Evolutionary conservation across 2,113 vertebrate species (phyloP).

Genomic region (Maccullochella peelii): DNA sequence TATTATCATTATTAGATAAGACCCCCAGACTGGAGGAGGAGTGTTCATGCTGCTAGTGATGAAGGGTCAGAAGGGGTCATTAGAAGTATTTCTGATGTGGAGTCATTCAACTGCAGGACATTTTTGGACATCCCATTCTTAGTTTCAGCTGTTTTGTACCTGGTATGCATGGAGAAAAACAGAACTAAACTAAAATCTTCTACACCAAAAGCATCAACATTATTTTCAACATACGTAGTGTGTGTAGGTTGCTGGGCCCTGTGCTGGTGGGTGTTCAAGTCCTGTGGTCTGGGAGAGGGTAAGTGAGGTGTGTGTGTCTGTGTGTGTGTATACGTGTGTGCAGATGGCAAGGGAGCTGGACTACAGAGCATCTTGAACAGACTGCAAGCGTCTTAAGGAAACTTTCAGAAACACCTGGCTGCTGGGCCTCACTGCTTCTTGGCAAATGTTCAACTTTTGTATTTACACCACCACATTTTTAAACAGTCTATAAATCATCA

Average conservation of each 20-base stretch:
- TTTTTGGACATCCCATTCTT: no score
- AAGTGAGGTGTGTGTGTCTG: no score
- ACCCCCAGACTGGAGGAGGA: no score
- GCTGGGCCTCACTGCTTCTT: conserved; percentile 4
- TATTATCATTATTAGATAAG: no score
- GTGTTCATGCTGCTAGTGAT: no score
- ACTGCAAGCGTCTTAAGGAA: background rate
- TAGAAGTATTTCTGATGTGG: no score
- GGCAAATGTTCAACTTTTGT: background rate
- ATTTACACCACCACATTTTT: background rate
- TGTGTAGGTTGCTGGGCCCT: background rate
- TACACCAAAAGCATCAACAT: background rate
- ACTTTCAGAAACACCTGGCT: background rate
- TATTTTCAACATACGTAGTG: background rate
- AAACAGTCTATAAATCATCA: conserved; percentile 12
- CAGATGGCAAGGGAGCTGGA: no score
- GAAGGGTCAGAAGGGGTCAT: no score
- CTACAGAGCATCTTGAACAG: background rate
- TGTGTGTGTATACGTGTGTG: no score
- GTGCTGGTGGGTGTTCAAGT: background rate
- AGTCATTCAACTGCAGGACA: no score
- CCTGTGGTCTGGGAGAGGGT: background rate
- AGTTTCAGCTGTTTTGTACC: background rate
- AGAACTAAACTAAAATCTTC: background rate
- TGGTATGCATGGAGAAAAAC: background rate